Evolutionary conservation across 2,888 invertebrate genomes (phyloP).

Genomic region (Trissolcus japonicus): DNA sequence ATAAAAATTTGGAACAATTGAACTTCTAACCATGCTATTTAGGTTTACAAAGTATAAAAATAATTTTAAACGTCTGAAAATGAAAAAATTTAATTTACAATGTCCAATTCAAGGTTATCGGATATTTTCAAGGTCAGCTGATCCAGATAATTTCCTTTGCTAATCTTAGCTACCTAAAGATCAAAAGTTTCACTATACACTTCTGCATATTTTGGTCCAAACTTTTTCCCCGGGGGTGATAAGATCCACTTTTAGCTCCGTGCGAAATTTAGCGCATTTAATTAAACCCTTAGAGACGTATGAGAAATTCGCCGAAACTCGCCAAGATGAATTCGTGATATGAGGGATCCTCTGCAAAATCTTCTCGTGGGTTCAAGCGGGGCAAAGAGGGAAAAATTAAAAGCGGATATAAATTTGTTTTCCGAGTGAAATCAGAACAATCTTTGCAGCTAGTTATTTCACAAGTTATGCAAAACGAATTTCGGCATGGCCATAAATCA

Average conservation of each 20-base stretch:
- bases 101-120: no score
- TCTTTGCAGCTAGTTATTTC: constrained; percentile 25
- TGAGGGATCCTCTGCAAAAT: not conserved
- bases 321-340: constrained; percentile 19
- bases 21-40: no score
- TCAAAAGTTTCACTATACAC: no score
- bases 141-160: no score
- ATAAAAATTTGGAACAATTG: no score
- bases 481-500: constrained; percentile 22
- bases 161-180: no score
- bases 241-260: constrained; percentile 10
- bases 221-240: constrained; percentile 23
- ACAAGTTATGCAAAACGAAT: constrained; percentile 30
- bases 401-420: constrained; percentile 9
- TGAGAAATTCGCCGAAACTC: constrained; percentile 36
- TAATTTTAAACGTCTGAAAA: no score
- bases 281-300: constrained; percentile 35
- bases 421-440: constrained; percentile 4
- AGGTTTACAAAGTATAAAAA: no score
- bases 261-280: constrained; percentile 35
- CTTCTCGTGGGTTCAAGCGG: not conserved
- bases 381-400: constrained; percentile 11
- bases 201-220: constrained; percentile 11
- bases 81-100: no score
- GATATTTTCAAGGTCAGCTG: no score